Evolutionary conservation across 1,140 invertebrate genomes (phyloP), one percentile per base, ranked within the genome.

Genomic region (Asobara japonica): DNA sequence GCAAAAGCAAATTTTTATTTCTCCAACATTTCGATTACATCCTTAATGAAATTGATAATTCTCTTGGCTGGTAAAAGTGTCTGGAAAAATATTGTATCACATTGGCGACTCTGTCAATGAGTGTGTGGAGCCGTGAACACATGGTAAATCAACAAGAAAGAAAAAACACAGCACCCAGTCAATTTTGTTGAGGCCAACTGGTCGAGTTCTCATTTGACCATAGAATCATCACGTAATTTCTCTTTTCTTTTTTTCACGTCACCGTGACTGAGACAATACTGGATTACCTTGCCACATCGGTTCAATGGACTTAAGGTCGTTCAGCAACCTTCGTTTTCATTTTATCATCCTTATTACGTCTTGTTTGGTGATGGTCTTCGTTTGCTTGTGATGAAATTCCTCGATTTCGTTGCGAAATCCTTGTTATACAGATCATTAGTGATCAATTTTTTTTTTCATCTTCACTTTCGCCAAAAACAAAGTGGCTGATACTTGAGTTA

Each of bases 231-330:
- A 29, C 27, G 56, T n/a, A 60, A 60, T 27, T 13, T 62, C 1
- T 62, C 13, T n/a, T 62, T 31, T 62, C 31, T 62, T 62, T 62
- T 62, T 16, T 27, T 62, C n/a, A n/a, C 6, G n/a, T 31, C n/a
- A 62, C 7, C 18, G 11, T 33, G 29, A 29, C 13, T 69, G 30
- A 71, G 8, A 38, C 20, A 64, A 45, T 60, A 60, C 20, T 65
- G 13, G 16, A 64, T 62, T 65, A 27, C 60, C 36, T 73, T 65
- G 38, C 30, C 45, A n/a, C 41, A 45, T 45, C 62, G 25, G 67
- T 73, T 73, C 67, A 73, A 62, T 56, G 72, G 11, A 69, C 72
- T 38, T 73, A 62, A 73, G 72, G 72, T 69, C 72, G 67, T 65
- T 30, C 36, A 56, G 69, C 38, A 73, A 69, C 72, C 72, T 73